phyloP scores from a whole-genome alignment of 2,797 vertebrate genomes.

The Myotis myotis region DNA sequence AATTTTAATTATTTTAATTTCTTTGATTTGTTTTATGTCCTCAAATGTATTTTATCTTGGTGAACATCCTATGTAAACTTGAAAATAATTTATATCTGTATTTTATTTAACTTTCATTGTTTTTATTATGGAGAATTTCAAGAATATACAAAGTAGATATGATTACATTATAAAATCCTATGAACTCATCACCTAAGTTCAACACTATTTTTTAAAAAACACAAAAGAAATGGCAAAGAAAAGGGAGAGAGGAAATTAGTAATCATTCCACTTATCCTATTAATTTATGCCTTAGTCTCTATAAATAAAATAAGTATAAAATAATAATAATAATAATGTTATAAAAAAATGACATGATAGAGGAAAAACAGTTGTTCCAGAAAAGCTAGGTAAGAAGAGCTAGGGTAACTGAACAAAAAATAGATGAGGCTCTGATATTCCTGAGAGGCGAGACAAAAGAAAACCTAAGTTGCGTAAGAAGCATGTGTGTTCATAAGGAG shows the following conservation, averaged over 20 bases:
- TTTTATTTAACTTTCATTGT: background rate
- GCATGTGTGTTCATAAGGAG: background rate
- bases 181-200: background rate
- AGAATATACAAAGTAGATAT: background rate
- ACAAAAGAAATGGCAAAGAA: background rate
- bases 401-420: background rate
- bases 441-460: slow-evolving; percentile 7
- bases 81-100: background rate
- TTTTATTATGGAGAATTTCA: slow-evolving; percentile 7
- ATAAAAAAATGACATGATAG: background rate
- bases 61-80: background rate
- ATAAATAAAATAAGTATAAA: background rate
- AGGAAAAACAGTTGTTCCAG: background rate
- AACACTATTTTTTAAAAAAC: background rate
- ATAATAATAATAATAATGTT: background rate
- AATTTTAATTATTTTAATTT: background rate
- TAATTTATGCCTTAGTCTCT: slow-evolving; percentile 8
- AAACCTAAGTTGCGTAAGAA: background rate
- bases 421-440: background rate
- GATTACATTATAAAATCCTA: background rate
- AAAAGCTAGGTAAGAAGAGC: background rate
- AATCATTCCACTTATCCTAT: background rate
- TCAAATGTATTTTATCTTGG: background rate
- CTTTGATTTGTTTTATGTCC: background rate
- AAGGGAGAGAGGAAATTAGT: background rate